Conservation (phyloP, 2,113 vertebrate genomes). For the Burhinus oedicnemus region DNA sequence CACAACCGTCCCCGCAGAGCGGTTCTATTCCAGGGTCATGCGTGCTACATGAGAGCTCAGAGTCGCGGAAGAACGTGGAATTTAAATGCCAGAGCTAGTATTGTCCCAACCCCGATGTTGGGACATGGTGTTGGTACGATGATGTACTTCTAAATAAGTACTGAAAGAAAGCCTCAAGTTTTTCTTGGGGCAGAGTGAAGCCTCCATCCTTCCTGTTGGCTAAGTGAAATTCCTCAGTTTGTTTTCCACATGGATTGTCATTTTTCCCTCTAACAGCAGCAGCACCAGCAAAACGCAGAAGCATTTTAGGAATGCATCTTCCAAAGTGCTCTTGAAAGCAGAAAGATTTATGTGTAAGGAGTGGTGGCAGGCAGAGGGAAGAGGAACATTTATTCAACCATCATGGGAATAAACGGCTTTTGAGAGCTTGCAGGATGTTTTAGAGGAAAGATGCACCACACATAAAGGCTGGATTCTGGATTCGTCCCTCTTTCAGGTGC, state of each 20-base stretch:
- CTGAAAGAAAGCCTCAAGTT: neutral
- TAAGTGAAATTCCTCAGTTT: neutral
- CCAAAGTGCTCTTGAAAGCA: conserved; percentile 9
- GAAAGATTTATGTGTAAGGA: neutral
- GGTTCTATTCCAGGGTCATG: neutral
- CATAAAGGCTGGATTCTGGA: neutral
- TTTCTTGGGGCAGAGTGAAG: neutral
- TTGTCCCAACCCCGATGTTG: neutral
- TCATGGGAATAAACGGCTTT: neutral
- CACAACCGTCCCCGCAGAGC: neutral
- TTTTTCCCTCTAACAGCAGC: neutral
- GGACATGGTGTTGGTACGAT: no score
- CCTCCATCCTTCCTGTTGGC: neutral
- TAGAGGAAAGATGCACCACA: neutral
- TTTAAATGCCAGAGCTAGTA: neutral
- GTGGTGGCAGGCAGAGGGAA: neutral
- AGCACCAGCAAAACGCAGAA: neutral
- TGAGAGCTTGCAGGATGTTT: neutral
- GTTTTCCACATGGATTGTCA: neutral
- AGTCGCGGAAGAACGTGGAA: neutral
- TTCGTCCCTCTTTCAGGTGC: neutral
- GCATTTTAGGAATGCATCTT: conserved; percentile 40
- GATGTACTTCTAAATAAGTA: neutral
- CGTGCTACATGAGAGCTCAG: neutral
- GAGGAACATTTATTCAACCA: neutral